Evolutionary conservation across 2,888 invertebrate genomes (phyloP), one percentile per base, ranked within the genome.

Genomic region (Hemaris fuciformis): DNA sequence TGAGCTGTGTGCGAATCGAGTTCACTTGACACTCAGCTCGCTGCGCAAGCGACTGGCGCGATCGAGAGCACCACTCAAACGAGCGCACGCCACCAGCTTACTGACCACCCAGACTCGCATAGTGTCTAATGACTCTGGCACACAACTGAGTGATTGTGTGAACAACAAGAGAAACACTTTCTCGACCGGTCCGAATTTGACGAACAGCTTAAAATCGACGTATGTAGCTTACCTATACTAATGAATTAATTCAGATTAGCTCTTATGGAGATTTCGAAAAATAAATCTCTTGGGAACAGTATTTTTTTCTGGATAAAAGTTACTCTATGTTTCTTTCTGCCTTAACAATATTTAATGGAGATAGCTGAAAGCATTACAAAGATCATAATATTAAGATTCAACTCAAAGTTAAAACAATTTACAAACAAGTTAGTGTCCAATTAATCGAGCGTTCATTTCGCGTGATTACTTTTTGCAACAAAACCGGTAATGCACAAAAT

Each of bases 1-100:
- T 62, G 63, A 38, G 13, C 69, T 68, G 67, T 78, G 74, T 77
- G 85, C 83, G 79, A 87, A 88, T 85, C 81, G 81, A 84, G 87
- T 85, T 86, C 83, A 83, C 76, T 79, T 75, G 76, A 77, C 74
- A 78, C 74, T 68, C 66, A 59, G 68, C 70, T 61, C 20, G 22
- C 25, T 61, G 31, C 43, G 42, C 58, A 59, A 59, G 27, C 42
- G 41, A 62, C 57, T 38, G 23, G 38, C 57, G 22, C 4, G 34
- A n/a, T n/a, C n/a, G n/a, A n/a, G n/a, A 13, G 18, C 27, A 6
- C n/a, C 2, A 53, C 53, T 18, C 57, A 7, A 23, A 22, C 38
- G 56, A 46, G n/a, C n/a, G 56, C n/a, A 27, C n/a, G 22, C 13
- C 38, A 38, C 6, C 31, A 23, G 8, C 41, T 22, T 10, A 41